These are phyloP conservation scores for Drosophila emarginata DNA, from an alignment of 2,888 invertebrate genomes.

Conservation along the genomic window DNA sequence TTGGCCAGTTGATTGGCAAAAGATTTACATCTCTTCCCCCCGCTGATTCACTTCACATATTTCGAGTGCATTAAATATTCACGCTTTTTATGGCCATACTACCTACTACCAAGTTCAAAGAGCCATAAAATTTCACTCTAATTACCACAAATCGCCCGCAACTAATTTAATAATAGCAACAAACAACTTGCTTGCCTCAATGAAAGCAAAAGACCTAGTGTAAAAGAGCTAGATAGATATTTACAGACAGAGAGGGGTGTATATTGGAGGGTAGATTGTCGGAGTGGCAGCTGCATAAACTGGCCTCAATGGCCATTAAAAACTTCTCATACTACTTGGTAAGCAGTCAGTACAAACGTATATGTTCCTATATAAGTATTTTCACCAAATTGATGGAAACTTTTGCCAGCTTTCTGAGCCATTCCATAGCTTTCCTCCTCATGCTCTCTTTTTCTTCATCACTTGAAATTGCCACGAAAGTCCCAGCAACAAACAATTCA, in stretches of 20 bases:
- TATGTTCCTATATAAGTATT: slow-evolving; percentile 41
- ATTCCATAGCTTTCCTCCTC: slow-evolving; percentile 27
- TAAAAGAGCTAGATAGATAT: neutral
- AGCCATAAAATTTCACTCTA: slow-evolving; percentile 65
- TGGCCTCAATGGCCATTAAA: slow-evolving; percentile 69
- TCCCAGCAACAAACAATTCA: slow-evolving; percentile 50
- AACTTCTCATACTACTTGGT: slow-evolving; percentile 36
- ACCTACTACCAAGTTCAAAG: slow-evolving; percentile 42
- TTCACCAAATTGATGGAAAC: slow-evolving; percentile 58
- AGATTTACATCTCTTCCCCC: neutral
- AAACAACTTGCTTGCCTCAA: slow-evolving; percentile 45
- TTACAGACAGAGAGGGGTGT: neutral
- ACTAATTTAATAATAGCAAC: slow-evolving; percentile 73
- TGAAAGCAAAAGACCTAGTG: neutral
- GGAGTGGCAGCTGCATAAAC: slow-evolving; percentile 65
- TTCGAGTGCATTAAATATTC: slow-evolving; percentile 12
- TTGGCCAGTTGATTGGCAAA: neutral
- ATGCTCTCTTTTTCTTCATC: slow-evolving; percentile 18
- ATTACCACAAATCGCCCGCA: slow-evolving; percentile 76
- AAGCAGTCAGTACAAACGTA: slow-evolving; percentile 8
- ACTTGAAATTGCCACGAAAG: slow-evolving; percentile 49
- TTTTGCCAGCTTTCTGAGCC: slow-evolving; percentile 40
- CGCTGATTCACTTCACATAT: neutral
- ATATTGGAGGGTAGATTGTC: neutral
- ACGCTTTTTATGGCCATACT: neutral